Conservation (phyloP, 1,140 invertebrate genomes). For the Drosophila burlai region DNA sequence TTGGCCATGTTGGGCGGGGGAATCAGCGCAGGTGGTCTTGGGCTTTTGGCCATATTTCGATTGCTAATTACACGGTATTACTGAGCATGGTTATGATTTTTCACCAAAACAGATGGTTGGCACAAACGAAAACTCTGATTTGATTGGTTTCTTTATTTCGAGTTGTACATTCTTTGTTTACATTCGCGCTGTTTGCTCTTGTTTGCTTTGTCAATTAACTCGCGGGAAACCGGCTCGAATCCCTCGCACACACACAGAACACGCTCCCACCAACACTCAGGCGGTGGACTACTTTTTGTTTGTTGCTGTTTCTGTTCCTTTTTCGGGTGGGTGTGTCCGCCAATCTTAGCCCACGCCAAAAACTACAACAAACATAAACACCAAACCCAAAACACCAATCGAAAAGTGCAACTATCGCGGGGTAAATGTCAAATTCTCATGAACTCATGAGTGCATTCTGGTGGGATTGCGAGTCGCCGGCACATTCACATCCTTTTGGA, state of each 20-base stretch:
- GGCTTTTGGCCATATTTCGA: constrained; percentile 25
- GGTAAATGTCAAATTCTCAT: constrained; percentile 79
- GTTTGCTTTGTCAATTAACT: constrained; percentile 76
- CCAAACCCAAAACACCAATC: constrained; percentile 15
- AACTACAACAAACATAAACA: constrained; percentile 23
- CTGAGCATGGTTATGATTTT: constrained; percentile 12
- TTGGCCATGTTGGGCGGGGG: constrained; percentile 5
- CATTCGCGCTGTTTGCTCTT: constrained; percentile 34
- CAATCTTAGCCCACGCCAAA: constrained; percentile 58
- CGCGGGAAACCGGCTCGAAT: constrained; percentile 58
- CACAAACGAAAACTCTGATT: background rate
- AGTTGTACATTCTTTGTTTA: constrained; percentile 31
- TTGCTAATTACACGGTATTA: constrained; percentile 22
- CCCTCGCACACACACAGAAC: constrained; percentile 36
- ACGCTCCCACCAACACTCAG: constrained; percentile 17
- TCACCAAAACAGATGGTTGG: background rate
- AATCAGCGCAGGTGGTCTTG: background rate
- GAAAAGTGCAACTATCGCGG: constrained; percentile 5
- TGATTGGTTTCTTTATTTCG: background rate
- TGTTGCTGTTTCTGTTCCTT: constrained; percentile 29
- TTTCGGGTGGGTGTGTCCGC: constrained; percentile 77
- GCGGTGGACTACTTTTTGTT: constrained; percentile 55
- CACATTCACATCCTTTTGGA: background rate
- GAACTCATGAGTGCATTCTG: constrained; percentile 56
- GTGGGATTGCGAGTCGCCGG: background rate